Conservation (phyloP, 2,797 vertebrate species). For the Brachymystax lenok region DNA sequence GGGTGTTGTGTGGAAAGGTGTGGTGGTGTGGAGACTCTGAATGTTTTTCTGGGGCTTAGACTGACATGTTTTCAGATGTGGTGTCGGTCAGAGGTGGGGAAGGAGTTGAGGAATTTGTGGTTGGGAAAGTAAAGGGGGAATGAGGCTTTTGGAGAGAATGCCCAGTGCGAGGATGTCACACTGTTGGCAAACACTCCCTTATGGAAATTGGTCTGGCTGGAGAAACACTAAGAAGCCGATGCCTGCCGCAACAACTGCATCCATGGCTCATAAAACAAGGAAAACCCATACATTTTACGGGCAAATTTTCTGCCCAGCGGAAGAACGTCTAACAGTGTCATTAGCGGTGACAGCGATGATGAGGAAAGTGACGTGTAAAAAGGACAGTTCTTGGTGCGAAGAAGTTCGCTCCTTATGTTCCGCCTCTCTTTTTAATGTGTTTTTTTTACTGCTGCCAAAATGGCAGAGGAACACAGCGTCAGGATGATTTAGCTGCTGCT, state of each 20-base stretch:
- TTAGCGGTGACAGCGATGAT: constrained; percentile 39
- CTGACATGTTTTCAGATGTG: neutral
- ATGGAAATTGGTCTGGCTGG: constrained; percentile 49
- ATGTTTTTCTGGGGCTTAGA: neutral
- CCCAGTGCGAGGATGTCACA: neutral
- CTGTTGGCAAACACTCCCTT: constrained; percentile 27
- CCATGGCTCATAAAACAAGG: constrained; percentile 48
- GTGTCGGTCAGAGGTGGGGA: neutral
- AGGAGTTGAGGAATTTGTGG: neutral
- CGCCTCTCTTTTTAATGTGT: constrained; percentile 24
- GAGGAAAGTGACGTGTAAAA: constrained; percentile 25
- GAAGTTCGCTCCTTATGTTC: constrained; percentile 33
- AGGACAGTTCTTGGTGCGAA: constrained; percentile 18
- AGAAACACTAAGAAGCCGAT: constrained; percentile 26
- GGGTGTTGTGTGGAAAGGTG: constrained; percentile 2
- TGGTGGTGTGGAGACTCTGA: neutral
- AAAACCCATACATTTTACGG: constrained; percentile 46
- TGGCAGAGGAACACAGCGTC: constrained; percentile 30
- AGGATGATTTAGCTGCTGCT: constrained; percentile 67
- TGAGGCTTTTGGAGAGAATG: neutral
- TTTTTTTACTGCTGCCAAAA: constrained; percentile 37
- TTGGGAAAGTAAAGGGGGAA: neutral
- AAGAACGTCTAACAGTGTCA: constrained; percentile 46
- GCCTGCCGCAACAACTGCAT: constrained; percentile 36
- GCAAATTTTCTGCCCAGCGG: constrained; percentile 39